A percentile compares a stretch with the other conserved stretches of the same genome.
Conservation (phyloP, 1,140 invertebrate genomes). For the Sinella curviseta region DNA sequence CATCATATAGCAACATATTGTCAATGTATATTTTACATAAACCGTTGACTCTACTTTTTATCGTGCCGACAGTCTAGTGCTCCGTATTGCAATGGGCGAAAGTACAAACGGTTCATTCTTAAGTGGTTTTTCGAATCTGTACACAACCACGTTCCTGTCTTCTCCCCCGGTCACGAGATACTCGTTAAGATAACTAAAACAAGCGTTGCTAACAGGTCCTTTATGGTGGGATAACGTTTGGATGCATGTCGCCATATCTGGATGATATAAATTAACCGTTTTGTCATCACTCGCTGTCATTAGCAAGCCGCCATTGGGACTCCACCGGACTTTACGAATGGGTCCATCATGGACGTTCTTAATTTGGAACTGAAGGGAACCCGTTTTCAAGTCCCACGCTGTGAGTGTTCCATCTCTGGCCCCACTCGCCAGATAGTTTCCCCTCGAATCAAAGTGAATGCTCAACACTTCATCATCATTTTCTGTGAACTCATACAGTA, state of each 20-base stretch:
- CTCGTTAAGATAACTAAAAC: slow-evolving; percentile 26
- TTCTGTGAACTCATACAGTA: slow-evolving; percentile 3
- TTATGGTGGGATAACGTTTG: slow-evolving; percentile 32
- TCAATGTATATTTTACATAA: no score
- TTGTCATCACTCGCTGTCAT: slow-evolving; percentile 28
- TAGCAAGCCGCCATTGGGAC: slow-evolving; percentile 28
- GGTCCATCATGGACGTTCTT: slow-evolving; percentile 1
- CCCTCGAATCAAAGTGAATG: slow-evolving; percentile 32
- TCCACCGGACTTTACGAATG: slow-evolving; percentile 28
- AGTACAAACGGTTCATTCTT: slow-evolving; percentile 1
- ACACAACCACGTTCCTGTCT: slow-evolving; percentile 21
- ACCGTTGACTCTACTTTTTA: background rate
- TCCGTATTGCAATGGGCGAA: background rate
- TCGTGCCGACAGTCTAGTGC: background rate
- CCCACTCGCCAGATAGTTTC: slow-evolving; percentile 22
- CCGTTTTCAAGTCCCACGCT: slow-evolving; percentile 26
- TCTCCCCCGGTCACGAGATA: slow-evolving; percentile 27
- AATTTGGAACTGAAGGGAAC: slow-evolving; percentile 9
- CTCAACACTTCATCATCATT: slow-evolving; percentile 13
- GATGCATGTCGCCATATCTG: slow-evolving; percentile 24
- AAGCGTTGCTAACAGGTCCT: slow-evolving; percentile 4
- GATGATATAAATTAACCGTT: slow-evolving; percentile 14
- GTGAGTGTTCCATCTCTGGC: slow-evolving; percentile 25
- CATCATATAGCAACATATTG: no score
- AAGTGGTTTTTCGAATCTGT: background rate